Evolutionary conservation across 2,797 vertebrate species (phyloP).

Genomic region (Myiothlypis coronata): DNA sequence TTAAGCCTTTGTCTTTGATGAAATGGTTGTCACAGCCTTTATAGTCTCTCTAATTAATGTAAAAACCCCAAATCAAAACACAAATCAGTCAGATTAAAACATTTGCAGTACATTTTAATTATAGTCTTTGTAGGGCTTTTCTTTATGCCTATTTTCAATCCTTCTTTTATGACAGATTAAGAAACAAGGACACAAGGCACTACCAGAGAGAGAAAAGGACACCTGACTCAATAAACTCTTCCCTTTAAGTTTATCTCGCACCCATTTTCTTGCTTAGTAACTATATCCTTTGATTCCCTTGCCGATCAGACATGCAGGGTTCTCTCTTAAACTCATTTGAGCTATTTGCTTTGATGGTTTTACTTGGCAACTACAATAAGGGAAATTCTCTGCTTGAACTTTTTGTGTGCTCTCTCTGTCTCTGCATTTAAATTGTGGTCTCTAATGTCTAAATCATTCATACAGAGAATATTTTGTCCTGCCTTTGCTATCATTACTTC

Average conservation of each 20-base stretch:
- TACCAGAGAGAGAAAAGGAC: neutral
- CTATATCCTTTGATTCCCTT: conserved; percentile 23
- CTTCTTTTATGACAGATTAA: conserved; percentile 15
- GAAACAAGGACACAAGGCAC: neutral
- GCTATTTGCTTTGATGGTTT: conserved; percentile 42
- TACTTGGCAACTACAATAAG: conserved; percentile 29
- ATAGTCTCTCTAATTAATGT: conserved; percentile 43
- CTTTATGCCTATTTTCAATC: conserved; percentile 16
- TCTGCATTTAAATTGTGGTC: conserved; percentile 15
- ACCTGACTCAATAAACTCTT: conserved; percentile 26
- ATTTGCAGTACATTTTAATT: conserved; percentile 35
- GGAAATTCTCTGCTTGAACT: conserved; percentile 37
- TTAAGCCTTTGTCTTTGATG: conserved; percentile 44
- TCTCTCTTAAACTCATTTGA: conserved; percentile 8
- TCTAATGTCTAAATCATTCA: neutral
- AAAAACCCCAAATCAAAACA: conserved; percentile 26
- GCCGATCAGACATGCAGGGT: neutral
- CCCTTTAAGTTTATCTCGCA: conserved; percentile 21
- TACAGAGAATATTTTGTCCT: neutral
- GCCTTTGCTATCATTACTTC: neutral
- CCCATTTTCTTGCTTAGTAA: conserved; percentile 41
- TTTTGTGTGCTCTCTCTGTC: neutral
- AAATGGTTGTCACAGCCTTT: conserved; percentile 6
- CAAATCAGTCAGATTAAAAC: conserved; percentile 39
- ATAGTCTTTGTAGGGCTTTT: neutral